Evolutionary conservation across 2,888 invertebrate genomes (phyloP).

Genomic region (Mycogona germanica): DNA sequence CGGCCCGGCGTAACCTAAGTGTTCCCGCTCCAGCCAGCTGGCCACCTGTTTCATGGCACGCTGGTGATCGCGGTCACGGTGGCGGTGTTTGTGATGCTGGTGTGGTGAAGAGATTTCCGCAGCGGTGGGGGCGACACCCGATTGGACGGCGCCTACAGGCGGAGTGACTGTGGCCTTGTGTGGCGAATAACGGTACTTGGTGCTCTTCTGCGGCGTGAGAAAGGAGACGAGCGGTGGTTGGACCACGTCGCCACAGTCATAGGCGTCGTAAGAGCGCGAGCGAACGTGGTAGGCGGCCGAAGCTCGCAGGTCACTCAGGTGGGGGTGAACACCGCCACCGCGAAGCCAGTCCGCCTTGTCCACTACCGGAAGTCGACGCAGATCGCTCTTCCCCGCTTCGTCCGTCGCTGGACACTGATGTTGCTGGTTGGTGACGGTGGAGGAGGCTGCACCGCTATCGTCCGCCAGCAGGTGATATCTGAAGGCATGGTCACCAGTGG

Average conservation of each 20-base stretch:
- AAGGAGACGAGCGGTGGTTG: constrained; percentile 1
- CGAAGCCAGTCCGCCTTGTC: constrained; percentile 10
- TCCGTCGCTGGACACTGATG: constrained; percentile 25
- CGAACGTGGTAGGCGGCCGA: constrained; percentile 29
- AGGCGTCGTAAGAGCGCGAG: constrained; percentile 26
- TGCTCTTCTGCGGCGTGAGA: neutral
- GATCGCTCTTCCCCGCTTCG: constrained; percentile 2
- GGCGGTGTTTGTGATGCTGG: constrained; percentile 40
- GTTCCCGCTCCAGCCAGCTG: constrained; percentile 41
- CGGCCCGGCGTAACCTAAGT: constrained; percentile 31
- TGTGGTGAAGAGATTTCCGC: constrained; percentile 27
- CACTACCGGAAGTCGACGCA: neutral
- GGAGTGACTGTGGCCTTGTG: too few relatives aligned
- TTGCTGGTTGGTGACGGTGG: too few relatives aligned
- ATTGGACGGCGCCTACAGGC: neutral
- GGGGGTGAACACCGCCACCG: constrained; percentile 16
- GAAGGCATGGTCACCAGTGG: constrained; percentile 38
- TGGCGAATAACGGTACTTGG: too few relatives aligned
- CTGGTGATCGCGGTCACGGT: constrained; percentile 47
- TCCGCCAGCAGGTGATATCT: constrained; percentile 30
- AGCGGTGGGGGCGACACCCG: neutral
- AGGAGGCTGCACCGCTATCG: constrained; percentile 25
- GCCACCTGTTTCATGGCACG: constrained; percentile 48
- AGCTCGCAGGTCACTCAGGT: constrained; percentile 19
- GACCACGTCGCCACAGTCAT: constrained; percentile 7